These are phyloP conservation scores for Buteo buteo DNA, from an alignment of 2,113 vertebrate species.

Conservation along the genomic window DNA sequence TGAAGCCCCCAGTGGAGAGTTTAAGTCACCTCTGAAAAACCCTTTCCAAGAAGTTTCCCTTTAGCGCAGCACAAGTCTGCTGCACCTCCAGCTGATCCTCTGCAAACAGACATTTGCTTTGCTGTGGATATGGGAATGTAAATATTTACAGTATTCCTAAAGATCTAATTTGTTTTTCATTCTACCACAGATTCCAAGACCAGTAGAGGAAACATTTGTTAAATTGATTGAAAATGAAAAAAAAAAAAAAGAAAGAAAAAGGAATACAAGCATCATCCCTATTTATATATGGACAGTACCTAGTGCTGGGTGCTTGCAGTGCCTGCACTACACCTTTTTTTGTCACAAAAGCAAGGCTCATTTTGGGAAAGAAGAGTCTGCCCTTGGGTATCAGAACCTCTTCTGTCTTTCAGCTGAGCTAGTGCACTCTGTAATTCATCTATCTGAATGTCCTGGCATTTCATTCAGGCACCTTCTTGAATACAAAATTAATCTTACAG, in stretches of 20 bases:
- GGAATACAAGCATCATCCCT: neutral
- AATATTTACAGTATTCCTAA: neutral
- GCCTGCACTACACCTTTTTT: neutral
- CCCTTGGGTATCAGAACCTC: neutral
- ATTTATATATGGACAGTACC: neutral
- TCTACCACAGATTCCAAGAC: neutral
- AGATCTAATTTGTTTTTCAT: neutral
- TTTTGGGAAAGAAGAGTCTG: neutral
- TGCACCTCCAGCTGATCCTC: neutral
- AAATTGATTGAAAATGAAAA: neutral
- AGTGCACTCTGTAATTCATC: neutral
- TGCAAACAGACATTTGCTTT: neutral
- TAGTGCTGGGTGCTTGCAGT: neutral
- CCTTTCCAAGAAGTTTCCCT: neutral
- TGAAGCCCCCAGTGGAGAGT: neutral
- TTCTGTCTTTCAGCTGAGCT: neutral
- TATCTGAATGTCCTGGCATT: neutral
- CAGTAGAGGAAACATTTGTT: neutral
- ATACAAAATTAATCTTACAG: neutral
- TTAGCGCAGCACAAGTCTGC: neutral
- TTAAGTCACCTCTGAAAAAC: neutral
- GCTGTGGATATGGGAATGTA: neutral
- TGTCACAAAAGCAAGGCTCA: neutral
- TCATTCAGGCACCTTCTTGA: neutral
- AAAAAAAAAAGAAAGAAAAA: neutral